A percentile compares a stretch with the other conserved stretches of the same genome.
Evolutionary conservation across 2,113 vertebrate species (phyloP).

Genomic region (Dasyprocta punctata): DNA sequence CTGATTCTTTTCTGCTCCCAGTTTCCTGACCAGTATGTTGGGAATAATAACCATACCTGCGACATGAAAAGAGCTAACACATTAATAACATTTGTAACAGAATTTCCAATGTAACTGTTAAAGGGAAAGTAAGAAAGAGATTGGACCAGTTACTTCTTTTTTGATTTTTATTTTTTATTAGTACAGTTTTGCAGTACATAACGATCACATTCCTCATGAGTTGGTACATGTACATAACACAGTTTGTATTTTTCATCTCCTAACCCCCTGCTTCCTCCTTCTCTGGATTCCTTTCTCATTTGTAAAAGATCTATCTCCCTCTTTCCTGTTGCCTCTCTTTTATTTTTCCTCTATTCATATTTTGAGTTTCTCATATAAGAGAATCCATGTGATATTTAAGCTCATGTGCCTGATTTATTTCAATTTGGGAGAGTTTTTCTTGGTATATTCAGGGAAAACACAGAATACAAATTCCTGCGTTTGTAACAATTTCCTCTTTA

Average conservation of each 20-base stretch:
- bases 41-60: not conserved
- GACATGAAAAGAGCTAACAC: not conserved
- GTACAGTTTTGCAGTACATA: not conserved
- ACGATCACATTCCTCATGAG: not conserved
- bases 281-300: not conserved
- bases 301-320: not conserved
- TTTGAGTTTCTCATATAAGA: not conserved
- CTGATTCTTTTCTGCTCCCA: not conserved
- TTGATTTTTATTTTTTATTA: not conserved
- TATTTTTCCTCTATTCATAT: not conserved
- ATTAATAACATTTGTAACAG: not conserved
- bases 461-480: not conserved
- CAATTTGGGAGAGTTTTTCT: not conserved
- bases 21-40: not conserved
- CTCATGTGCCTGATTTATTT: not conserved
- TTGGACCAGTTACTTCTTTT: not conserved
- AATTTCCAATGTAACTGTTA: not conserved
- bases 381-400: not conserved
- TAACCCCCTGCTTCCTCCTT: not conserved
- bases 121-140: not conserved
- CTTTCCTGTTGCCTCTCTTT: not conserved
- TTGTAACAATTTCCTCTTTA: not conserved
- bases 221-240: not conserved
- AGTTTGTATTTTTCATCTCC: not conserved
- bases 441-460: not conserved